Base-by-base conservation (phyloP, 2,888 invertebrate genomes). In the Agrilus cyanescens region DNA sequence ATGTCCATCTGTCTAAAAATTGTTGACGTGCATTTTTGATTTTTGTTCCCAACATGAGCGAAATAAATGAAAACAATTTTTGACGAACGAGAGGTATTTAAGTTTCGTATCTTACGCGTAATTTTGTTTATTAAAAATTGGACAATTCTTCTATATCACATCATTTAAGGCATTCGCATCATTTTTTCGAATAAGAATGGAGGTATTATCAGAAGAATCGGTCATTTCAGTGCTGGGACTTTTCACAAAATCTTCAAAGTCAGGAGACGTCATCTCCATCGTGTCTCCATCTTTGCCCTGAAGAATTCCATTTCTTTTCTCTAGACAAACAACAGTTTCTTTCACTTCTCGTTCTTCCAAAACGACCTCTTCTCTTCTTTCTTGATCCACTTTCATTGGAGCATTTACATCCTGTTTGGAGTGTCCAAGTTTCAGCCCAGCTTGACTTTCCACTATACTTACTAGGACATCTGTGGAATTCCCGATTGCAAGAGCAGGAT, bases 141-240 rank as follows among this genome's bases (percentile, higher is more conserved):
- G 25, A 25, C 25, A 25, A 10, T 25, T 25, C 25, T 25, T 25
- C 25, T 25, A 25, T 25, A 25, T 46, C 46, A 46, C 46, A 46
- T 37, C 39, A 34, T 16, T 42, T 38, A 29, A 29, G 31, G 25
- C 31, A 36, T 25, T 29, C 36, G 31, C 32, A 38, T 37, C 37
- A n/a, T 25, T 40, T 33, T 42, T 25, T 25, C 10, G 25, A 25
- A 25, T 25, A 25, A 25, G 10, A 25, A 25, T 25, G 25, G 25
- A 25, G 25, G 25, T 25, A 25, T 25, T 25, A 41, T 44, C 43
- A 13, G 56, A 54, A 7, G 58, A 54, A 38, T 56, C 58, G 8
- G 62, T 63, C 41, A 61, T 55, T 48, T 63, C 63, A 4, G 63
- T 62, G 41, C 62, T 62, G 10, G 63, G 62, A 41, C 62, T 61